phyloP scores from a whole-genome alignment of 2,113 vertebrate genomes.

The Platanista minor region DNA sequence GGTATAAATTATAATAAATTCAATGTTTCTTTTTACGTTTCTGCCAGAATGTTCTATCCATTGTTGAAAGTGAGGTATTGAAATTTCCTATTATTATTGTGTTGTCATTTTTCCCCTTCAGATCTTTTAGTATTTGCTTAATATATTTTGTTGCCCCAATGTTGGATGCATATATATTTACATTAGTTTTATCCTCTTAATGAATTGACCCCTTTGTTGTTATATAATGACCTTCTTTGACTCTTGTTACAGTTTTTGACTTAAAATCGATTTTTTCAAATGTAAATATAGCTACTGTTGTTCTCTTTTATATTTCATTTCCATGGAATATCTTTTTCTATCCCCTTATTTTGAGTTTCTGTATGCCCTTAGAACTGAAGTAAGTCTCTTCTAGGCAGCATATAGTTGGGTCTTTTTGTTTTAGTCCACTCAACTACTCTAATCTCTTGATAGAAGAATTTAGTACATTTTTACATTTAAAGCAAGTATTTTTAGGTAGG shows the following conservation, averaged over 20 bases:
- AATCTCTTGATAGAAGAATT: background rate
- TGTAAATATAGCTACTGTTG: background rate
- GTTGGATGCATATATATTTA: background rate
- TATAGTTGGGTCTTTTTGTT: background rate
- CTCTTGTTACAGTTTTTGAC: background rate
- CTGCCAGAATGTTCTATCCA: background rate
- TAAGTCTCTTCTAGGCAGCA: background rate
- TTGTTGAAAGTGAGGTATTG: background rate
- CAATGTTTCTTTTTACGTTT: background rate
- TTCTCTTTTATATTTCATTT: background rate
- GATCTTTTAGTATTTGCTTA: background rate
- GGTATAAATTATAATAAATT: background rate
- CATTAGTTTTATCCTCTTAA: background rate
- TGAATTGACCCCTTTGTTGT: background rate
- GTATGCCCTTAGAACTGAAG: background rate
- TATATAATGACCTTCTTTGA: background rate
- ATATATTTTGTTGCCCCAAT: background rate
- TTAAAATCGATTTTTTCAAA: background rate
- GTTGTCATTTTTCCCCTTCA: background rate
- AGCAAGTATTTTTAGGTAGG: background rate
- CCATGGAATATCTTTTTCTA: background rate
- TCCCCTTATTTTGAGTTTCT: background rate
- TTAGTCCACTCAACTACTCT: background rate
- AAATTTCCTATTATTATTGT: background rate
- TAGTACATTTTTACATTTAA: background rate